phyloP scores from a whole-genome alignment of 1,140 invertebrate genomes.

The Scaptodrosophila lebanonensis region DNA sequence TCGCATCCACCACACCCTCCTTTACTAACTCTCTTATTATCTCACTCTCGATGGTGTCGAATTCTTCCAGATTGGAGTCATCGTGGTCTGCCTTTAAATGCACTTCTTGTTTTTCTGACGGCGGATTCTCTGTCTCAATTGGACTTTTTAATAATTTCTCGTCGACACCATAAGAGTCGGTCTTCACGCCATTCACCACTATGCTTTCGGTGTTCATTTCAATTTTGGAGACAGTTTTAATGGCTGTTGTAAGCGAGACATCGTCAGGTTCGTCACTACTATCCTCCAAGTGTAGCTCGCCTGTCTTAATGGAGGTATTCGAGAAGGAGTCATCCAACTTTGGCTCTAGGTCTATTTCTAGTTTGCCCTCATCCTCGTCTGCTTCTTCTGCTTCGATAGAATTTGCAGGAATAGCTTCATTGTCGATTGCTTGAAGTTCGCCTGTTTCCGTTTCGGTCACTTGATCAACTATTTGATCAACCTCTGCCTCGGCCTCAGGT shows the following conservation, averaged over 20 bases:
- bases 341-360: neutral
- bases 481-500: constrained; percentile 10
- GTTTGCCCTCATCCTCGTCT: constrained; percentile 15
- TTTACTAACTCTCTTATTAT: constrained; percentile 53
- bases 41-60: constrained; percentile 54
- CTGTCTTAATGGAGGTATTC: constrained; percentile 22
- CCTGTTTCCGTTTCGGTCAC: neutral
- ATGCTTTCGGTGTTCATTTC: too few relatives aligned
- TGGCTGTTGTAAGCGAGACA: constrained; percentile 8
- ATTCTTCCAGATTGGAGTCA: too few relatives aligned
- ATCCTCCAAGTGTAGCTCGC: constrained; percentile 40
- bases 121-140: too few relatives aligned
- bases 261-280: constrained; percentile 24
- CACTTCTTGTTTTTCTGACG: constrained; percentile 2
- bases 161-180: too few relatives aligned
- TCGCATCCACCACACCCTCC: constrained; percentile 53
- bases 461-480: neutral
- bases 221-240: too few relatives aligned
- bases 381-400: neutral
- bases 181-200: too few relatives aligned
- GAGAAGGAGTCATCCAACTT: constrained; percentile 13
- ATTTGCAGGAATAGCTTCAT: neutral
- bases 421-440: neutral
- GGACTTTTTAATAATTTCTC: too few relatives aligned
- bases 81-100: constrained; percentile 25